These are phyloP conservation scores for Perca schrenkii DNA, from an alignment of 2,113 vertebrate species.

Conservation along the genomic window DNA sequence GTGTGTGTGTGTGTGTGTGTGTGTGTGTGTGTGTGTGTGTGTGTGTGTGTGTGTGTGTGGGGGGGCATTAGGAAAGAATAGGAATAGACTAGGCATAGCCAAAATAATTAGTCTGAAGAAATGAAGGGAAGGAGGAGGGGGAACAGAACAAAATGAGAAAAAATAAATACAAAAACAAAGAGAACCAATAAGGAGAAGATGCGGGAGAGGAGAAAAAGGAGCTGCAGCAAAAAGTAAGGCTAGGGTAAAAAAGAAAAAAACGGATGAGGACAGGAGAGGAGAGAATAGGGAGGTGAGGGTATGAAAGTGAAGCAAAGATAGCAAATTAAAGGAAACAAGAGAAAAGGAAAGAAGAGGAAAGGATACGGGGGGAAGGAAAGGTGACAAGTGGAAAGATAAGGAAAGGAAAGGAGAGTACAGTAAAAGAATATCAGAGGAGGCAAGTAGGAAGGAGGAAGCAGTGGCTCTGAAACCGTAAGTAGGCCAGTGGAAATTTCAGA, in stretches of 20 bases:
- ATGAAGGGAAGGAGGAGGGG: no score
- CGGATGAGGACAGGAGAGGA: background rate
- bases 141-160: no score
- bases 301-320: background rate
- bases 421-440: constrained; percentile 15
- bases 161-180: no score
- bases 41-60: constrained; percentile 3
- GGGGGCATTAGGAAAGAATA: no score
- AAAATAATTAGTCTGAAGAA: no score
- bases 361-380: background rate
- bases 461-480: constrained; percentile 65
- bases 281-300: background rate
- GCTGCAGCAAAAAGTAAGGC: no score
- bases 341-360: background rate
- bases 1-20: constrained; percentile 7
- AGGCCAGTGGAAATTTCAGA: constrained; percentile 75
- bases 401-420: background rate
- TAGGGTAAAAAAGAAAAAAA: no score
- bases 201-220: no score
- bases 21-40: constrained; percentile 14
- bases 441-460: constrained; percentile 25
- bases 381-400: background rate
- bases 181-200: no score
- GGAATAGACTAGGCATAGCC: no score
- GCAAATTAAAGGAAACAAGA: background rate